Percentiles rank a stretch among this genome's conserved stretches.
phyloP scores from a whole-genome alignment of 53 echinoderm and acorn worm genomes.

The Temnopleurus reevesii region DNA sequence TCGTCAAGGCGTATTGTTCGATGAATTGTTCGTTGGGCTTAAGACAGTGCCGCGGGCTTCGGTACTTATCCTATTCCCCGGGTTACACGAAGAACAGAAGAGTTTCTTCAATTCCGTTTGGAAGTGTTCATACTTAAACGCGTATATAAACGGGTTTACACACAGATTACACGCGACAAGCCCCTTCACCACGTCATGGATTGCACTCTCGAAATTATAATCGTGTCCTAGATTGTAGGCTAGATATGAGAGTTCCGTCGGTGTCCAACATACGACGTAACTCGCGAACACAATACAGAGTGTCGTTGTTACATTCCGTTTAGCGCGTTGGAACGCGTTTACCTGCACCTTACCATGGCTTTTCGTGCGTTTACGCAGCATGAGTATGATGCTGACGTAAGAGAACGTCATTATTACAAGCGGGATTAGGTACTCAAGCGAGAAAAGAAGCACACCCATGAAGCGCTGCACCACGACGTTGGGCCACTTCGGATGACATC shows the following conservation, averaged over 20 bases:
- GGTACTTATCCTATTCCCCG: conserved; percentile 49
- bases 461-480: conserved; percentile 64
- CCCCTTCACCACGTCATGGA: conserved; percentile 72
- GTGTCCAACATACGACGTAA: conserved; percentile 88
- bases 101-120: conserved; percentile 71
- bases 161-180: conserved; percentile 85
- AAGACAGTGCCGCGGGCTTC: conserved; percentile 5
- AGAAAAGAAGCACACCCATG: conserved; percentile 73
- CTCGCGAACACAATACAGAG: conserved; percentile 77
- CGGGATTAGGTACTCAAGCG: conserved; percentile 81
- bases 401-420: conserved; percentile 78
- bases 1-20: conserved; percentile 50
- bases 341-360: conserved; percentile 75
- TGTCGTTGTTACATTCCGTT: conserved; percentile 82
- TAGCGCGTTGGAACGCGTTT: conserved; percentile 79
- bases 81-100: conserved; percentile 42
- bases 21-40: neutral
- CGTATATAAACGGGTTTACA: conserved; percentile 84
- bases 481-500: conserved; percentile 71
- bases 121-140: conserved; percentile 87
- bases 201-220: conserved; percentile 76
- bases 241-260: conserved; percentile 80
- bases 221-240: conserved; percentile 73
- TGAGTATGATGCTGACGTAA: conserved; percentile 83
- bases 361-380: conserved; percentile 71